phyloP scores from a whole-genome alignment of 2,888 invertebrate genomes.

The Lamellibrachia satsuma region DNA sequence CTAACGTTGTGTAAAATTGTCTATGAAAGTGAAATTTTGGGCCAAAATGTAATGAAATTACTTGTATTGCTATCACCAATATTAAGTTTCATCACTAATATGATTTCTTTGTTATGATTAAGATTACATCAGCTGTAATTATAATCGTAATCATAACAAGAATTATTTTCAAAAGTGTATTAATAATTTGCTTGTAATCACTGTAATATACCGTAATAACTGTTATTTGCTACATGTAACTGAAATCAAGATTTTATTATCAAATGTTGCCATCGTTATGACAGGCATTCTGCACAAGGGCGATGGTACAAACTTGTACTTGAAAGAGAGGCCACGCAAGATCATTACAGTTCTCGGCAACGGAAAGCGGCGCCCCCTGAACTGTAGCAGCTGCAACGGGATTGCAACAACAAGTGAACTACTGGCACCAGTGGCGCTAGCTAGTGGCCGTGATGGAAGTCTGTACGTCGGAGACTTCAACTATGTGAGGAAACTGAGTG shows the following conservation, averaged over 20 bases:
- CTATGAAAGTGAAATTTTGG: too few species aligned
- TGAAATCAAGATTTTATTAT: neutral
- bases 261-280: constrained; percentile 27
- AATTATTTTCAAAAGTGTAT: neutral
- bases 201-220: neutral
- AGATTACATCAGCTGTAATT: too few species aligned
- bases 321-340: constrained; percentile 87
- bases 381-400: constrained; percentile 81
- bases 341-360: constrained; percentile 78
- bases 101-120: too few species aligned
- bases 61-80: too few species aligned
- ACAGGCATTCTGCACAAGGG: constrained; percentile 94
- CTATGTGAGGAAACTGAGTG: constrained; percentile 68
- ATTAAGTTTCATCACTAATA: too few species aligned
- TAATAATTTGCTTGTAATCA: neutral
- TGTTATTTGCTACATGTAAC: neutral
- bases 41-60: too few species aligned
- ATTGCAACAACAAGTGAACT: constrained; percentile 72
- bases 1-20: too few species aligned
- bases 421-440: constrained; percentile 90
- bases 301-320: constrained; percentile 91
- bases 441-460: constrained; percentile 95
- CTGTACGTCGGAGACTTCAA: constrained; percentile 97
- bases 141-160: neutral
- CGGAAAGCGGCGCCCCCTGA: constrained; percentile 77